Base-by-base conservation (phyloP, 2,797 vertebrate species). In the Champsocephalus gunnari region DNA sequence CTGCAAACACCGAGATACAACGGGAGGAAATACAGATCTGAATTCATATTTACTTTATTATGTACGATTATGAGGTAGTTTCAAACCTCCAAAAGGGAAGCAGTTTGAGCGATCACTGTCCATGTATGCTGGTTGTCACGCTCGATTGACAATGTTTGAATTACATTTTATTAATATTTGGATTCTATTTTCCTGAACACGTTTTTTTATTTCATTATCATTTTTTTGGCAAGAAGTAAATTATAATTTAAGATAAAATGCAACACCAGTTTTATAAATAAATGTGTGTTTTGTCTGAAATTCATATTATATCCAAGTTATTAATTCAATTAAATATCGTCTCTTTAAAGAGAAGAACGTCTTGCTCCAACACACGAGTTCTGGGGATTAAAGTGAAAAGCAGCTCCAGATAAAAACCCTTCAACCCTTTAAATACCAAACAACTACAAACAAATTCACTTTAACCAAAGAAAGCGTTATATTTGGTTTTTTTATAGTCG, bases 351-450 rank as follows among this genome's bases (percentile, higher is more conserved):
- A 17, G 11, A 44, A 75, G 77, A 45, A 10, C 12, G 3, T 5
- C 8, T 32, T 14, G 44, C 6, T 54, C 4, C 9, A 67, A 47
- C 51, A 62, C 28, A 28, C 28, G 1, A 21, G 47, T 53, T 2
- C 63, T 8, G 43, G 24, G 24, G 24, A 41, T 77, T 53, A 3
- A 21, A 62, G 4, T 54, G 38, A 79, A 57, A 73, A 64, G 17
- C 63, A 57, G 32, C 21, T 12, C 13, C 1, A 17, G 1, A 0
- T 6, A 62, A 21, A 68, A 49, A 4, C n/a, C 4, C 28, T 38
- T 1, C 2, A 38, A 43, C 7, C 2, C 7, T 7, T 55, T 14
- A 45, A 73, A 32, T 7, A 43, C 66, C 57, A 2, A 12, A 8
- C 9, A 9, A 7, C 9, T 41, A 9, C 0, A 71, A 61, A 59